A percentile compares a stretch with the other conserved stretches of the same genome.
Evolutionary conservation across 2,888 invertebrate genomes (phyloP).

Genomic region (Stenurella melanura): DNA sequence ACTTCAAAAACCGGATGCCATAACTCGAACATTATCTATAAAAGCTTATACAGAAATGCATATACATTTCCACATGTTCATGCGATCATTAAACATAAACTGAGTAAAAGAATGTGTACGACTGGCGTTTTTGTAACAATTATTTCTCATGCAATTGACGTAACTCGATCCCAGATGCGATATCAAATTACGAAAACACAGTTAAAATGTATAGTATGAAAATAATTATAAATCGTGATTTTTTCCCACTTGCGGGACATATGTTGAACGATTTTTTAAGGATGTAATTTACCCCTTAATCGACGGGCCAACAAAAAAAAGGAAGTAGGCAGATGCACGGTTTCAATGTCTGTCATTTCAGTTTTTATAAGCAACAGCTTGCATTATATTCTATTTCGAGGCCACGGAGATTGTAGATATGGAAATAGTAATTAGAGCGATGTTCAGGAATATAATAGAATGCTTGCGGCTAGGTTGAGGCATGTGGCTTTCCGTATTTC

Average conservation of each 20-base stretch:
- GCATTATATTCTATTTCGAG: not conserved
- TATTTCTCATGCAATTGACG: not conserved
- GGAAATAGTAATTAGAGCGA: not conserved
- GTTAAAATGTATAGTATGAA: not conserved
- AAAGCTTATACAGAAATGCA: not conserved
- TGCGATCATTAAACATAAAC: not conserved
- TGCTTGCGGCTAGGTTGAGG: not conserved
- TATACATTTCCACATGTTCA: not conserved
- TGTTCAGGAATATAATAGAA: not conserved
- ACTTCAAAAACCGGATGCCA: no score
- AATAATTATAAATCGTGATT: constrained; percentile 5
- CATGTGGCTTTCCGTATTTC: constrained; percentile 3
- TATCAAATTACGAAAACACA: not conserved
- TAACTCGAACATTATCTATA: no score
- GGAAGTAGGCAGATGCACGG: constrained; percentile 1
- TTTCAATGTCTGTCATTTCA: constrained; percentile 2
- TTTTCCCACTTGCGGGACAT: constrained; percentile 1
- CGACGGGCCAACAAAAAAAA: not conserved
- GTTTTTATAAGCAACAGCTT: not conserved
- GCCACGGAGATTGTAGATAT: constrained; percentile 1
- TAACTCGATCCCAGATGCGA: not conserved
- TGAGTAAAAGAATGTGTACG: not conserved
- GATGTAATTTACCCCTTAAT: not conserved
- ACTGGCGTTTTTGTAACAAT: not conserved
- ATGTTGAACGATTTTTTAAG: not conserved